Evolutionary conservation across 2,888 invertebrate genomes (phyloP).

Genomic region (Diploptera punctata): DNA sequence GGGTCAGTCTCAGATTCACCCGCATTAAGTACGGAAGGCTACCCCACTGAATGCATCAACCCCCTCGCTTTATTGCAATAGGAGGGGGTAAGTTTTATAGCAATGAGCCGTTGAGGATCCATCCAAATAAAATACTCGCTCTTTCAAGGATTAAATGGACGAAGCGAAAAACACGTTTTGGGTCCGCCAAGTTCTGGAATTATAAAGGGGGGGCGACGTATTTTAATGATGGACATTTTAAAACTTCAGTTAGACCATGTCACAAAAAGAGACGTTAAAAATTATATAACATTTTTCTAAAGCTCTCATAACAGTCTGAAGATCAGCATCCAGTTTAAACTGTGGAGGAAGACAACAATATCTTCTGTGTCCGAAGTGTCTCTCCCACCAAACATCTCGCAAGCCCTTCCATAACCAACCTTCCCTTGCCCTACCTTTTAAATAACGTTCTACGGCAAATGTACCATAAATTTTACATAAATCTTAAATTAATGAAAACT

Average conservation of each 20-base stretch:
- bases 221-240: constrained; percentile 25
- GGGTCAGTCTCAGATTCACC: constrained; percentile 32
- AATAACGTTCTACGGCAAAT: no score
- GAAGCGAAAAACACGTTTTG: constrained; percentile 10
- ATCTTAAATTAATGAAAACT: no score
- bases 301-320: not conserved
- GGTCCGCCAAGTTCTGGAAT: constrained; percentile 21
- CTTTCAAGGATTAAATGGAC: constrained; percentile 14
- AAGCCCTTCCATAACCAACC: no score
- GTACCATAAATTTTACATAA: no score
- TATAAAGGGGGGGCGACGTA: not conserved
- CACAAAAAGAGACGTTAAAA: constrained; percentile 14
- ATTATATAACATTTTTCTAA: constrained; percentile 18
- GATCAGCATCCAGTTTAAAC: constrained; percentile 12
- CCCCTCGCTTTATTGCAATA: not conserved
- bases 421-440: no score
- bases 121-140: constrained; percentile 11
- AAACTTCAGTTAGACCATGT: constrained; percentile 10
- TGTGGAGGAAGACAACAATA: not conserved
- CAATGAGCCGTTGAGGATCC: constrained; percentile 6
- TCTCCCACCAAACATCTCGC: no score
- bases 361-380: no score
- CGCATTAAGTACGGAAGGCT: constrained; percentile 33
- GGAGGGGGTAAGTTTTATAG: constrained; percentile 1
- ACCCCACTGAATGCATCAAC: constrained; percentile 11